Evolutionary conservation across 2,888 invertebrate genomes (phyloP).

Genomic region (Celastrina argiolus): DNA sequence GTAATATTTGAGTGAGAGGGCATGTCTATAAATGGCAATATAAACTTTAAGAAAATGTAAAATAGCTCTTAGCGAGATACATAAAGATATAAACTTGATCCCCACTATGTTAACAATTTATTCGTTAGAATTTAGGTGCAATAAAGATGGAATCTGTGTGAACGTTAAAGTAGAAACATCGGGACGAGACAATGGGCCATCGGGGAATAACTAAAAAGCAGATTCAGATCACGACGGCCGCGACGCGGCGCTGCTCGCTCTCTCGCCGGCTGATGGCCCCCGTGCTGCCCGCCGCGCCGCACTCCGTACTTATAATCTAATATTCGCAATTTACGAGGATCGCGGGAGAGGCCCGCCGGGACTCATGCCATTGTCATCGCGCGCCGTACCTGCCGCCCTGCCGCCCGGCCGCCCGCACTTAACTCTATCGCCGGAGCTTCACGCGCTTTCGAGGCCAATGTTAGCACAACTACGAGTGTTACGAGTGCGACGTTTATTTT

Average conservation of each 20-base stretch:
- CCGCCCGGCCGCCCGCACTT: conserved; percentile 68
- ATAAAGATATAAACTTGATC: conserved; percentile 3
- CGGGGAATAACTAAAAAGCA: conserved; percentile 51
- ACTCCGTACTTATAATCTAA: conserved; percentile 76
- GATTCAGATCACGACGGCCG: conserved; percentile 69
- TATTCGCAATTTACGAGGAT: conserved; percentile 77
- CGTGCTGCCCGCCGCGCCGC: conserved; percentile 61
- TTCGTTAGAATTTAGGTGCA: conserved; percentile 14
- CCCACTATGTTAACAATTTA: conserved; percentile 11
- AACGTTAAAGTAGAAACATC: conserved; percentile 35
- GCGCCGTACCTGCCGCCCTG: conserved; percentile 62
- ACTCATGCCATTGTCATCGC: conserved; percentile 71
- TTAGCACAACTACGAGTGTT: conserved; percentile 40
- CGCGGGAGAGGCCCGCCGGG: conserved; percentile 65
- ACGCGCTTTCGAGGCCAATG: conserved; percentile 47
- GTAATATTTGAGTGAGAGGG: background rate
- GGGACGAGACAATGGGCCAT: conserved; percentile 47
- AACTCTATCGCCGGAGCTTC: conserved; percentile 55
- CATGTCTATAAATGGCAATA: background rate
- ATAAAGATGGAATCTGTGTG: conserved; percentile 26
- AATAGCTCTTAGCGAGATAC: background rate
- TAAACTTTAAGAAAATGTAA: background rate
- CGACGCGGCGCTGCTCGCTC: conserved; percentile 60
- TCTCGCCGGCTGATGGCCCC: conserved; percentile 70
- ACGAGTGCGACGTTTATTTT: conserved; percentile 33